phyloP scores from a whole-genome alignment of 2,888 invertebrate genomes.

The Pemphredon lugubris region DNA sequence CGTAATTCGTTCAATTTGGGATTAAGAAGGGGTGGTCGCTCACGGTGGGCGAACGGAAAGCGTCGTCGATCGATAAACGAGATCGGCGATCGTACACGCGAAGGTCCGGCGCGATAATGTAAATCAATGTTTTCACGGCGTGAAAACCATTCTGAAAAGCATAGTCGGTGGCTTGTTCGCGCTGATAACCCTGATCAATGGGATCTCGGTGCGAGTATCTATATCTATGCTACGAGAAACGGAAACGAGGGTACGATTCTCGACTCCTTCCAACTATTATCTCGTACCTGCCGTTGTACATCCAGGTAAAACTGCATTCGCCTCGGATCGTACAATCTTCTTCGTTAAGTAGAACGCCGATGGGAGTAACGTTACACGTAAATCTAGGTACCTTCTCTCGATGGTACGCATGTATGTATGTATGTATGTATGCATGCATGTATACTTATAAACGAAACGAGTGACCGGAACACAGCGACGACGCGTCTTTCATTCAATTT shows the following conservation, averaged over 20 bases:
- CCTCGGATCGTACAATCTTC: slow-evolving; percentile 8
- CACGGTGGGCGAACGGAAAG: not conserved
- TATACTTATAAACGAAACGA: not conserved
- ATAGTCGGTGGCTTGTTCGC: slow-evolving; percentile 6
- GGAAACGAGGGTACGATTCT: slow-evolving; percentile 29
- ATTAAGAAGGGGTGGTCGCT: not conserved
- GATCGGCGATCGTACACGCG: slow-evolving; percentile 49
- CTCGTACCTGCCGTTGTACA: slow-evolving; percentile 22
- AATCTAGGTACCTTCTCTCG: slow-evolving; percentile 6
- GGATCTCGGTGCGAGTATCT: slow-evolving; percentile 17
- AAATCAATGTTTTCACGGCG: slow-evolving; percentile 44
- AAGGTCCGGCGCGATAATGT: slow-evolving; percentile 28
- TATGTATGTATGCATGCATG: no score
- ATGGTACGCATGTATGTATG: no score
- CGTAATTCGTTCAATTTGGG: not conserved
- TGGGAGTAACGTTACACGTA: slow-evolving; percentile 4
- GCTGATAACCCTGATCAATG: slow-evolving; percentile 46
- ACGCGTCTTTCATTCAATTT: no score
- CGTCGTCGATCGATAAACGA: slow-evolving; percentile 39
- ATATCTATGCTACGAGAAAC: slow-evolving; percentile 9
- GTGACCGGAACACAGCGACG: no score
- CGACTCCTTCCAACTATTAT: slow-evolving; percentile 29
- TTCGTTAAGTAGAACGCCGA: slow-evolving; percentile 27
- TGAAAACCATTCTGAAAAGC: slow-evolving; percentile 16
- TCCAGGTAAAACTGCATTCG: slow-evolving; percentile 8